These are phyloP conservation scores for Dynastes grantii DNA, from an alignment of 2,888 invertebrate genomes.

Conservation along the genomic window DNA sequence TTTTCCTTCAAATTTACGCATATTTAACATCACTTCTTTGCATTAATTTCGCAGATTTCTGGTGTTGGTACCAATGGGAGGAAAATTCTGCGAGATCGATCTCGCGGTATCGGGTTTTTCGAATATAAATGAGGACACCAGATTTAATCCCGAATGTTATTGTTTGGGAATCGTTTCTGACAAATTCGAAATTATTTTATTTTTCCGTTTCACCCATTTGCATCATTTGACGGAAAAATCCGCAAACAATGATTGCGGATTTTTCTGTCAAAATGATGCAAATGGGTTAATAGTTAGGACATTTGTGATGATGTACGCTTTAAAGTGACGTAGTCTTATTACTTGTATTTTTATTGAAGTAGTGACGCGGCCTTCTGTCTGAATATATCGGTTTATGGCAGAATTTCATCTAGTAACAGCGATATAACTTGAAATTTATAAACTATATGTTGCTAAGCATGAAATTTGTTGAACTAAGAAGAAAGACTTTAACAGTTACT, in stretches of 20 bases:
- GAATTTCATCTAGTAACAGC: constrained; percentile 17
- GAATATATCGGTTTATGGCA: constrained; percentile 21
- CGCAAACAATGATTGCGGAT: too few species aligned
- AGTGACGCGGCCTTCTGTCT: constrained; percentile 22
- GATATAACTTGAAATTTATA: neutral
- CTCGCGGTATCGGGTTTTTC: neutral
- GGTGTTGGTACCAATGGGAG: neutral
- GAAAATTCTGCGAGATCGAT: neutral
- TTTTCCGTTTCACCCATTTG: neutral
- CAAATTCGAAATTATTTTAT: too few species aligned
- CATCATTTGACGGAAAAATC: too few species aligned
- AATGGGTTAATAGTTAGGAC: neutral
- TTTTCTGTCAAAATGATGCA: too few species aligned
- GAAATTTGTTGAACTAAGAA: too few species aligned
- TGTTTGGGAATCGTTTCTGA: too few species aligned
- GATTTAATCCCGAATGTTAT: too few species aligned
- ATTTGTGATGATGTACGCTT: neutral
- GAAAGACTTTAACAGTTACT: too few species aligned
- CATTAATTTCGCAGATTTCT: constrained; percentile 6
- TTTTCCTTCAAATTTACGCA: neutral
- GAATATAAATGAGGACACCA: too few species aligned
- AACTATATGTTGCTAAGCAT: neutral
- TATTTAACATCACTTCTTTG: neutral
- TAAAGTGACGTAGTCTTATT: too few species aligned
- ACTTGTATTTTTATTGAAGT: neutral